Evolutionary conservation across 2,797 vertebrate species (phyloP), one percentile per base, ranked within the genome.

Genomic region (Falco naumanni): DNA sequence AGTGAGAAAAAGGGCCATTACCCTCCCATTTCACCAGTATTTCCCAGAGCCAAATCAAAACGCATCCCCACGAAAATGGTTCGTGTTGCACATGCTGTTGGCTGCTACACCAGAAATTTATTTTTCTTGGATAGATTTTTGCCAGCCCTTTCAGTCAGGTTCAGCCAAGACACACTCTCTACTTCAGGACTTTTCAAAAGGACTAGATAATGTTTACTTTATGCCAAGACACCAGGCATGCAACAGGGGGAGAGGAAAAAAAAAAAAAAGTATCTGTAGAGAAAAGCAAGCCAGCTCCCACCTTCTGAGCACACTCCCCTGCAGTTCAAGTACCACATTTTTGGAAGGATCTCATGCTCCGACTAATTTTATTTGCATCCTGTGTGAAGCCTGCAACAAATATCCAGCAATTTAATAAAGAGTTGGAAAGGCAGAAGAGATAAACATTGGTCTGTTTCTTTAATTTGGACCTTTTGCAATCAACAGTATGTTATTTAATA

Each of bases 131-230:
- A 86, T 1, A 71, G 70, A 56, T 79, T 51, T 45, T 48, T 39
- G 77, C 22, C 77, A 84, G n/a, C 45, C 83, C n/a, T 80, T 93
- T 82, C 59, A 37, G 13, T 19, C 51, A 70, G 70, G 90, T 94
- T 89, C 87, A 95, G 96, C 88, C 93, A 96, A 92, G 89, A 83
- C 65, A 92, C 25, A 60, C 69, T 43, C 86, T 37, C 70, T 39
- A 34, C 87, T 93, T 77, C 41, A 77, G 92, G 82, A 53, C 89
- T 87, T 83, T 45, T 59, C 17, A 89, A 79, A 79, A 85, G 69
- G 89, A 74, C 81, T 48, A 85, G 87, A 92, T 83, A 85, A 64
- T 31, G 72, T 50, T 70, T 54, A 34, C 48, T 79, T 69, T 64
- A 19, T 66, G 84, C 84, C 88, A 93, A 89, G 77, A 76, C 61